phyloP scores from a whole-genome alignment of 1,140 invertebrate genomes.

The Drosophila neocordata region DNA sequence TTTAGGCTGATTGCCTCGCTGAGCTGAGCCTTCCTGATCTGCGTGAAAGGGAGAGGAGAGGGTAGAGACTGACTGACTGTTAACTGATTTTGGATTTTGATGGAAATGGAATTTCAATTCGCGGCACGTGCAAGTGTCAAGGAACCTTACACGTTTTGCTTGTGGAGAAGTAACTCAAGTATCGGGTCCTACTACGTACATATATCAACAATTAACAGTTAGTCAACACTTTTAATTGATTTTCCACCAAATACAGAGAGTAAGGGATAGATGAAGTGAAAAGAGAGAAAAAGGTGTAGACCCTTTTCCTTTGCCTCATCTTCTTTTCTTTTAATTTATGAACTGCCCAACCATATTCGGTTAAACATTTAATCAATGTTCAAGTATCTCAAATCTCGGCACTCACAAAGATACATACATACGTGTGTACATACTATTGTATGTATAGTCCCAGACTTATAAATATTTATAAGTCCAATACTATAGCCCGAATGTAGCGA shows the following conservation, averaged over 20 bases:
- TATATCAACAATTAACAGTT: constrained; percentile 68
- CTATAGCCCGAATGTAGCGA: constrained; percentile 14
- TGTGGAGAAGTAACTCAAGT: constrained; percentile 1
- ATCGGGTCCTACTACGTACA: constrained; percentile 32
- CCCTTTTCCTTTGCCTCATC: constrained; percentile 7
- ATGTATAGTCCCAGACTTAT: constrained; percentile 38
- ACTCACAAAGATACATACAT: constrained; percentile 4
- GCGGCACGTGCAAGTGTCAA: constrained; percentile 60
- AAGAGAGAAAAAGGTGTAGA: background rate
- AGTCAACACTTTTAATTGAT: constrained; percentile 75
- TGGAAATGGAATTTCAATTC: constrained; percentile 63
- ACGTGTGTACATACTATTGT: no score
- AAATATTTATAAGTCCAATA: constrained; percentile 70
- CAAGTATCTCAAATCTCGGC: constrained; percentile 73
- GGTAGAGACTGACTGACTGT: constrained; percentile 25
- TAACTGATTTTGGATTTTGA: constrained; percentile 55
- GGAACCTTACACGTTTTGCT: constrained; percentile 9
- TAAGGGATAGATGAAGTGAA: background rate
- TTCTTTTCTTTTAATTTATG: constrained; percentile 73
- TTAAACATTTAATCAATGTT: constrained; percentile 79
- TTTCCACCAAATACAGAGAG: constrained; percentile 53
- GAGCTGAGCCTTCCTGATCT: constrained; percentile 25
- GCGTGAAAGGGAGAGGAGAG: background rate
- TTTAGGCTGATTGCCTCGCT: constrained; percentile 21
- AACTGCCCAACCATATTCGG: constrained; percentile 67